These are phyloP conservation scores for Phengaris arion DNA, from an alignment of 2,888 invertebrate species.

Conservation along the genomic window DNA sequence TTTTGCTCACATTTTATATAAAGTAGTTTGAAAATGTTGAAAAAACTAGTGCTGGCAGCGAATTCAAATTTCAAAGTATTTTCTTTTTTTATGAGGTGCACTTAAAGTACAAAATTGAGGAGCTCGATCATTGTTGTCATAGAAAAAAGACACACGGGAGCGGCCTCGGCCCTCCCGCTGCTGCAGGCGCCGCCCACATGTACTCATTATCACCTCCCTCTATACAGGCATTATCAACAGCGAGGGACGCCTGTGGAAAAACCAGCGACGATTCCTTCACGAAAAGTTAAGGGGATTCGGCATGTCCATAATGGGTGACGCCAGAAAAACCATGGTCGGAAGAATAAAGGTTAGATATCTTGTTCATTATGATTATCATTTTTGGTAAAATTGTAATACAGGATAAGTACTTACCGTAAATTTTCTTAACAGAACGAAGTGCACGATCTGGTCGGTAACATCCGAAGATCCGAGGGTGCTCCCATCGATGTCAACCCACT, in stretches of 20 bases:
- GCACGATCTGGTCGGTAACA: constrained; percentile 83
- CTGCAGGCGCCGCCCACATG: constrained; percentile 59
- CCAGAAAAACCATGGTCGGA: constrained; percentile 89
- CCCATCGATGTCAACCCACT: constrained; percentile 87
- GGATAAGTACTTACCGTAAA: constrained; percentile 13
- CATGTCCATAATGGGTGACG: constrained; percentile 90
- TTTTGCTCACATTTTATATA: not conserved
- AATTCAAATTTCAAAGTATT: not conserved
- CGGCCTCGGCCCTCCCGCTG: constrained; percentile 48
- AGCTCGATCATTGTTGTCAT: constrained; percentile 24
- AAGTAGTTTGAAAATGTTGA: not conserved
- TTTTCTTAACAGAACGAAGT: constrained; percentile 84
- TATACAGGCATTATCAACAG: constrained; percentile 92
- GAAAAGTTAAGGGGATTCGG: constrained; percentile 91
- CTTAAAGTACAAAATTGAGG: constrained; percentile 36
- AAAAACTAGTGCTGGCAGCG: not conserved
- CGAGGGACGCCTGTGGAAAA: constrained; percentile 93
- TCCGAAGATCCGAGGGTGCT: constrained; percentile 82
- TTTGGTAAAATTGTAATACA: not conserved
- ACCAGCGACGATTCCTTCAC: constrained; percentile 92
- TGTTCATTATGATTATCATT: not conserved
- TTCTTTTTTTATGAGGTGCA: not conserved
- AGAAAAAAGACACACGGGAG: constrained; percentile 53
- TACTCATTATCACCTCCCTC: constrained; percentile 45
- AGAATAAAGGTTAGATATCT: constrained; percentile 84